phyloP scores from a whole-genome alignment of 2,888 invertebrate species.

The Lithophane semibrunnea region DNA sequence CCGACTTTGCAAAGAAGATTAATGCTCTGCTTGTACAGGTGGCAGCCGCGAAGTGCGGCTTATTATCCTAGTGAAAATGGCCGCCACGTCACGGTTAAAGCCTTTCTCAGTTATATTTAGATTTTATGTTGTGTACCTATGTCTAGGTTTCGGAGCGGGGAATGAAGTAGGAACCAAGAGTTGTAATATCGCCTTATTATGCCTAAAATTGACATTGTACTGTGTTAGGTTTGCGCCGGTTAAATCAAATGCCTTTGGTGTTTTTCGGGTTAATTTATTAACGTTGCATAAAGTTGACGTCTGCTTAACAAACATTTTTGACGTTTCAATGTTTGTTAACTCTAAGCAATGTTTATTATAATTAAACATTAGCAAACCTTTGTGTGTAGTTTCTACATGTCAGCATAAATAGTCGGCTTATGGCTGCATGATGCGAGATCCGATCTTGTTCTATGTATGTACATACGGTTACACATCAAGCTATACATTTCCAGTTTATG shows the following conservation, averaged over 20 bases:
- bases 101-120: slow-evolving; percentile 44
- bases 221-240: too few relatives aligned
- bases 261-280: background rate
- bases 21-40: slow-evolving; percentile 61
- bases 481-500: too few relatives aligned
- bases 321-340: slow-evolving; percentile 26
- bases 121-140: slow-evolving; percentile 32
- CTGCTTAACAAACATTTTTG: background rate
- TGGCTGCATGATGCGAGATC: too few relatives aligned
- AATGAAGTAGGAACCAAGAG: background rate
- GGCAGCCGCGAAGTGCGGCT: slow-evolving; percentile 58
- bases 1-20: slow-evolving; percentile 57
- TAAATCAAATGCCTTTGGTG: too few relatives aligned
- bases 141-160: slow-evolving; percentile 9
- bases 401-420: too few relatives aligned
- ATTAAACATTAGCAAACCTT: too few relatives aligned
- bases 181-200: background rate
- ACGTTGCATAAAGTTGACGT: background rate
- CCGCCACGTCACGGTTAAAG: slow-evolving; percentile 39
- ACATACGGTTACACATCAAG: too few relatives aligned
- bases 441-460: too few relatives aligned
- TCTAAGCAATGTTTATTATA: too few relatives aligned
- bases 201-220: background rate
- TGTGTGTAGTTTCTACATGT: too few relatives aligned
- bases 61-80: slow-evolving; percentile 60